Evolutionary conservation across 2,797 vertebrate species (phyloP).

Genomic region (Anniella stebbinsi): DNA sequence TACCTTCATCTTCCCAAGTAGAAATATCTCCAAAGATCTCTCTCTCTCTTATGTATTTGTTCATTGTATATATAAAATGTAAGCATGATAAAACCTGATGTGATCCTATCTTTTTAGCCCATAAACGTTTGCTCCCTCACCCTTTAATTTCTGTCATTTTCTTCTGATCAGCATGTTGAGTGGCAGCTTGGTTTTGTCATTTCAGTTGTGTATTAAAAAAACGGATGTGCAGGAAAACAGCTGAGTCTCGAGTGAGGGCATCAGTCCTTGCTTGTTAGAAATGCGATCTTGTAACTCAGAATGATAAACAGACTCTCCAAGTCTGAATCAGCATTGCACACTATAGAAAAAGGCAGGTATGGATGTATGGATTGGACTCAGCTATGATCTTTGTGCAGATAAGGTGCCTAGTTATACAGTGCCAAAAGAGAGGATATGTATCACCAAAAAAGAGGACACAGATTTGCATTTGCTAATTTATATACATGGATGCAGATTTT

Average conservation of each 20-base stretch:
- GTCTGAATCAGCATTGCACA: constrained; percentile 39
- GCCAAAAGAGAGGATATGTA: too few relatives aligned
- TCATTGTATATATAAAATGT: too few relatives aligned
- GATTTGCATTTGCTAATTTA: too few relatives aligned
- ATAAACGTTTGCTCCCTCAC: constrained; percentile 73
- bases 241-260: not conserved
- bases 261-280: constrained; percentile 64
- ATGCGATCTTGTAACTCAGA: constrained; percentile 63
- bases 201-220: constrained; percentile 67
- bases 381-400: constrained; percentile 43
- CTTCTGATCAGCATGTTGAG: constrained; percentile 63
- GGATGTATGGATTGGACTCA: constrained; percentile 31
- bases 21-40: too few relatives aligned
- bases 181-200: constrained; percentile 62
- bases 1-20: too few relatives aligned
- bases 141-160: constrained; percentile 69
- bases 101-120: constrained; percentile 4
- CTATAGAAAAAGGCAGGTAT: not conserved
- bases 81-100: too few relatives aligned
- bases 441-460: too few relatives aligned
- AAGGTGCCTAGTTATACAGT: too few relatives aligned
- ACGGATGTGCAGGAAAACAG: constrained; percentile 43
- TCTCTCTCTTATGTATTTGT: too few relatives aligned
- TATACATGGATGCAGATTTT: too few relatives aligned
- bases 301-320: constrained; percentile 61